Conservation (phyloP, 2,888 invertebrate species). For the Hoplodrina ambigua region DNA sequence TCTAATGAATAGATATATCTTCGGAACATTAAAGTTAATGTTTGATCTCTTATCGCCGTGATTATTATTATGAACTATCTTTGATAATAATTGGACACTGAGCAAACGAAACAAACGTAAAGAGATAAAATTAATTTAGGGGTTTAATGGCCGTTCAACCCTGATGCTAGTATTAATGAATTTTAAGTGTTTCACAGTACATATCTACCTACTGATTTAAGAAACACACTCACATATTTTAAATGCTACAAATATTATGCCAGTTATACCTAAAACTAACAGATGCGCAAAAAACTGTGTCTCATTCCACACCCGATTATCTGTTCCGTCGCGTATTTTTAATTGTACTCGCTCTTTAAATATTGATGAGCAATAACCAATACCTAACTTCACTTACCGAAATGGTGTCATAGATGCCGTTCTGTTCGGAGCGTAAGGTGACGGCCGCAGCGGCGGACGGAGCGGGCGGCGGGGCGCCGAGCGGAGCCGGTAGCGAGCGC, state of each 20-base stretch:
- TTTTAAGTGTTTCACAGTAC: slow-evolving; percentile 1
- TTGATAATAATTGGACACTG: slow-evolving; percentile 53
- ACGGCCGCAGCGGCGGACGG: slow-evolving; percentile 69
- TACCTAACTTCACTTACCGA: slow-evolving; percentile 75
- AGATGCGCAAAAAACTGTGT: not conserved
- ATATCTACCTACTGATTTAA: not conserved
- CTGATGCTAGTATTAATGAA: slow-evolving; percentile 18
- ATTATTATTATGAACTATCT: slow-evolving; percentile 52
- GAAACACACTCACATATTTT: not conserved
- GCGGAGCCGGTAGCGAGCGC: slow-evolving; percentile 72
- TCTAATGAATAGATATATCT: slow-evolving; percentile 20
- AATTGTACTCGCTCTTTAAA: slow-evolving; percentile 31
- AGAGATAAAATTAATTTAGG: slow-evolving; percentile 57
- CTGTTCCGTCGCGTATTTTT: slow-evolving; percentile 21
- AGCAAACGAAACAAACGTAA: slow-evolving; percentile 58
- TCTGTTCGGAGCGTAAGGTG: slow-evolving; percentile 78
- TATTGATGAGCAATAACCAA: slow-evolving; percentile 43
- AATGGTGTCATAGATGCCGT: slow-evolving; percentile 88
- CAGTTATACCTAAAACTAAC: not conserved
- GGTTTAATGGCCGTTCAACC: slow-evolving; percentile 53
- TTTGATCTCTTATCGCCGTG: slow-evolving; percentile 52
- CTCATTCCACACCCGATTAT: slow-evolving; percentile 24
- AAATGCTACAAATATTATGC: too few relatives aligned
- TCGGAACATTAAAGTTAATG: slow-evolving; percentile 23
- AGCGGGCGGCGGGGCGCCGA: slow-evolving; percentile 71